phyloP scores from a whole-genome alignment of 2,113 vertebrate species.

The Trogon melanurus region DNA sequence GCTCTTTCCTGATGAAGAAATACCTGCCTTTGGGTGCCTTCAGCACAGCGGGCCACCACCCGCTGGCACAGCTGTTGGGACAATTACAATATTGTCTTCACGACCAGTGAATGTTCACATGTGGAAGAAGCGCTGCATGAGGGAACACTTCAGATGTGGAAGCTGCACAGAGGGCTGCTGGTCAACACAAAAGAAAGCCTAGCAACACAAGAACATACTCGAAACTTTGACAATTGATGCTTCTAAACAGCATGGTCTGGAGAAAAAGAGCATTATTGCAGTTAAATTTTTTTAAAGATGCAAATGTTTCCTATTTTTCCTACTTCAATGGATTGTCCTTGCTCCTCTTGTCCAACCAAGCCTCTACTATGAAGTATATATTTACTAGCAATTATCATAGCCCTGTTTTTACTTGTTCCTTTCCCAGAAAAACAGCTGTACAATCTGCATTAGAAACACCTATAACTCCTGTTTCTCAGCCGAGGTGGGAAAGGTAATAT shows the following conservation, averaged over 20 bases:
- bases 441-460: background rate
- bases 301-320: background rate
- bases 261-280: background rate
- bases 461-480: background rate
- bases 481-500: background rate
- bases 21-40: background rate
- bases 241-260: slow-evolving; percentile 24
- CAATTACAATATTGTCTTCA: background rate
- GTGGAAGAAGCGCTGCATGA: rapidly evolving
- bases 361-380: background rate
- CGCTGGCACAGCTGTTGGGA: background rate
- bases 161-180: background rate
- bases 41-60: background rate
- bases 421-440: background rate
- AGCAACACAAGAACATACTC: background rate
- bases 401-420: background rate
- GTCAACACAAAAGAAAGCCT: background rate
- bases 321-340: background rate
- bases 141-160: background rate
- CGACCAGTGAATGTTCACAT: background rate
- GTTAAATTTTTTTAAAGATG: background rate
- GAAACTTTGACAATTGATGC: background rate
- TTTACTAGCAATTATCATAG: background rate
- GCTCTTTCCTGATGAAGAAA: background rate
- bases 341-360: background rate